Base-by-base conservation (phyloP, 1,140 invertebrate genomes). In the Drosophila eugracilis region DNA sequence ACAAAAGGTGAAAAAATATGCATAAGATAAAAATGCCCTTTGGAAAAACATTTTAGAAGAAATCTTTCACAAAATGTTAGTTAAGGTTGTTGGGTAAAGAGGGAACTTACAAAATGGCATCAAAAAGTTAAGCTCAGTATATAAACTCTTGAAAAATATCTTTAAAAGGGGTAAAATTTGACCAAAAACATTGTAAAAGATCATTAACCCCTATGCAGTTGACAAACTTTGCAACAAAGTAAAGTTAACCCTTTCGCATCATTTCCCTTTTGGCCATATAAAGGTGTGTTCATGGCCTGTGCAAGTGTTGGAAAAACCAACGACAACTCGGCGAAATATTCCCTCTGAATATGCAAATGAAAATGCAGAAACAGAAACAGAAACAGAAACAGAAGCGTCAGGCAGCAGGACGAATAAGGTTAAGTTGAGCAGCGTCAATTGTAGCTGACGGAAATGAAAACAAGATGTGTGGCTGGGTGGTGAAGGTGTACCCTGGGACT, bases 361-460 rank as follows among this genome's bases (percentile, higher is more conserved):
- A 80, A 86, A 81, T 75, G 65, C 30, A n/a, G n/a, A n/a, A n/a
- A n/a, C n/a, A n/a, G n/a, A n/a, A n/a, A n/a, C 30, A 32, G 30
- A 32, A 32, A 32, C 72, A 74, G 74, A 49, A 69, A 49, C 34
- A 62, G 30, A 48, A 74, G 47, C 28, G 42, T 52, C 55, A 44
- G 55, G 44, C 30, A 52, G 57, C 57, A 86, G 67, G 62, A 80
- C 80, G 83, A 88, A 88, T 83, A 83, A 88, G 83, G 83, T 88
- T 88, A 88, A 88, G 83, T 88, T 88, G 83, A 88, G 83, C 78
- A 83, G 84, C 83, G 83, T 88, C 83, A 88, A 88, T 88, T 88
- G 83, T 88, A 88, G 78, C 78, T 88, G 83, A 88, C 83, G 83
- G 83, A 88, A 88, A 88, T 88, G 84, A 88, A 88, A 88, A 84